Evolutionary conservation across 2,888 invertebrate species (phyloP), one percentile per base, ranked within the genome.

Genomic region (Xestobium rufovillosum): DNA sequence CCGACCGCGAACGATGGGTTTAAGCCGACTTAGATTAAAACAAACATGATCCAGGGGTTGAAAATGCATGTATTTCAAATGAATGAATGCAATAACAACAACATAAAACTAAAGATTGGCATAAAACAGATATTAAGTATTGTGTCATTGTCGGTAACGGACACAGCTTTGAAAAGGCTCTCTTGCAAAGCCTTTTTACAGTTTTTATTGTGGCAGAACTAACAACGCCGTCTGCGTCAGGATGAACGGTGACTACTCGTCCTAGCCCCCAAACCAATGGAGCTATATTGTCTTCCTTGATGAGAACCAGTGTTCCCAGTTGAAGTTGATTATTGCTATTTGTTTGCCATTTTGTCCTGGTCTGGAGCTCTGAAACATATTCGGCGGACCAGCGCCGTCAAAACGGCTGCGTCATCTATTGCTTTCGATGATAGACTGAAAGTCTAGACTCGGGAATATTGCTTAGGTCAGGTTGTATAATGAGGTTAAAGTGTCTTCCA

Each of bases 281-380:
- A 6, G 28, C 6, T 8, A 12, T 27, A 11, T 11, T 27, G 10
- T 8, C 6, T 8, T 27, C 4, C 10, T n/a, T 8, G 6, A 27
- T 11, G n/a, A 8, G 6, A 8, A 27, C 28, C 6, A 27, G 11
- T 6, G 6, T 11, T 10, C 28, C 28, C 9, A n/a, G n/a, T 27
- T 27, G 9, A n/a, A 27, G 6, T 10, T 27, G 9, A 12, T 8
- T n/a, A n/a, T n/a, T n/a, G n/a, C n/a, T n/a, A n/a, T n/a, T 27
- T 4, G 6, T 6, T 27, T 8, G 28, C 11, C n/a, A 27, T n/a
- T 27, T 27, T 12, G 8, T 27, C 28, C 28, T 27, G 6, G 6
- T n/a, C 28, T 27, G 28, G n/a, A 27, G 28, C 6, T n/a, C 11
- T 27, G 8, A 4, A n/a, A 27, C n/a, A 11, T 27, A 27, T 8